These are phyloP conservation scores for Lepidurus packardi DNA, from an alignment of 1,140 invertebrate species.

Conservation along the genomic window DNA sequence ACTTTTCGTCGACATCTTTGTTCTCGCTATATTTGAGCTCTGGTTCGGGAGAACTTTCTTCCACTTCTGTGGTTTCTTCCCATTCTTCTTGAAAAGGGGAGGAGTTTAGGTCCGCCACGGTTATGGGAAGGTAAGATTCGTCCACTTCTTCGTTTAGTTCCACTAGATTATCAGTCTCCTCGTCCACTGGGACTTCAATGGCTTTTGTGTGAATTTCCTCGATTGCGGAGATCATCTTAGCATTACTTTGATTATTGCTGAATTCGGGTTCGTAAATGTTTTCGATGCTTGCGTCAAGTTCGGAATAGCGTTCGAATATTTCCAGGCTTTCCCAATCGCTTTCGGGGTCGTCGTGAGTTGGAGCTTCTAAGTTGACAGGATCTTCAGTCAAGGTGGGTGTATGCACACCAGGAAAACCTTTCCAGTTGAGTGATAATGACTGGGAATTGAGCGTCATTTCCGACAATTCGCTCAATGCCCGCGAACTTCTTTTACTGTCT, in stretches of 20 bases:
- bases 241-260: not conserved
- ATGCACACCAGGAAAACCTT: not conserved
- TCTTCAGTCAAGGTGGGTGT: not conserved
- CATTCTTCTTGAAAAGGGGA: not conserved
- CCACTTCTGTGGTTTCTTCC: too few species aligned
- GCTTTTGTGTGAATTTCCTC: not conserved
- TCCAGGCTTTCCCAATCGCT: not conserved
- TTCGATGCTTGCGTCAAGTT: not conserved
- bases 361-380: not conserved
- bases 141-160: constrained; percentile 24
- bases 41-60: not conserved
- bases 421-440: constrained; percentile 16
- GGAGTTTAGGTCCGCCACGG: not conserved
- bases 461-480: constrained; percentile 31
- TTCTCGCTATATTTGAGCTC: not conserved
- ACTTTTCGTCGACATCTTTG: not conserved
- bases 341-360: not conserved
- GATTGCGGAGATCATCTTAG: not conserved
- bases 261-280: not conserved
- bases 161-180: not conserved
- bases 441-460: constrained; percentile 25
- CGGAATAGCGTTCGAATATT: not conserved
- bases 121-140: constrained; percentile 4
- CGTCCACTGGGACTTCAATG: not conserved
- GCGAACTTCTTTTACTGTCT: constrained; percentile 25